Conservation (phyloP, 2,113 vertebrate genomes). For the Crotalus tigris region DNA sequence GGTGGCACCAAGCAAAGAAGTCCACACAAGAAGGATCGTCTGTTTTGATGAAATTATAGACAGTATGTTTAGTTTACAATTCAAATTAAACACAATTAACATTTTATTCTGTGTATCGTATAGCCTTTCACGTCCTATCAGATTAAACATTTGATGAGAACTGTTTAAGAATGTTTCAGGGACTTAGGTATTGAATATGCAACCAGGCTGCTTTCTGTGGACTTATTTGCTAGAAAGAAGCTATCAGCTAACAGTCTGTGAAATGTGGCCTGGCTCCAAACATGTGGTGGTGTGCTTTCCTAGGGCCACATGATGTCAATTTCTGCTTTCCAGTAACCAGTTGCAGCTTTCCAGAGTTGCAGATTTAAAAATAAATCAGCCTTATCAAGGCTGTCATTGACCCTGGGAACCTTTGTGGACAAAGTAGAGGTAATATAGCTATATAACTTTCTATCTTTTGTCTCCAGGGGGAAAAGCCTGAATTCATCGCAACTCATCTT, state of each 20-base stretch:
- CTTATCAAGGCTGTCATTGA: background rate
- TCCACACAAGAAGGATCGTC: conserved; percentile 85
- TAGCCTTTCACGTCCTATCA: background rate
- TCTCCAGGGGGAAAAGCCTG: background rate
- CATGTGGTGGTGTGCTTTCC: background rate
- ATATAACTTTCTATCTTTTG: background rate
- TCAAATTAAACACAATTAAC: background rate
- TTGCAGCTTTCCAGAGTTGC: background rate
- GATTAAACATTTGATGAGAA: background rate
- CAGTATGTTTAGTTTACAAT: background rate
- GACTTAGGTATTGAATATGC: background rate
- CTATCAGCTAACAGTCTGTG: too few species aligned
- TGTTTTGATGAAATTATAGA: conserved; percentile 55
- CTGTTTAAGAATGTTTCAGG: background rate
- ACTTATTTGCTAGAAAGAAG: background rate
- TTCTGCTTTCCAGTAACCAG: background rate
- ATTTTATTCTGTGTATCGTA: background rate
- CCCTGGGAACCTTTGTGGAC: background rate
- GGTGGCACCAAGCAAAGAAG: conserved; percentile 89
- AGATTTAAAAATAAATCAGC: background rate
- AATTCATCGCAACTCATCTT: background rate
- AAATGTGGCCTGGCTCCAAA: background rate
- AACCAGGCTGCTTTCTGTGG: background rate
- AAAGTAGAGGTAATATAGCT: background rate
- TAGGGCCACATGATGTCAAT: background rate